Evolutionary conservation across 1,140 invertebrate species (phyloP), one percentile per base, ranked within the genome.

Genomic region (Drosophila prosaltans): DNA sequence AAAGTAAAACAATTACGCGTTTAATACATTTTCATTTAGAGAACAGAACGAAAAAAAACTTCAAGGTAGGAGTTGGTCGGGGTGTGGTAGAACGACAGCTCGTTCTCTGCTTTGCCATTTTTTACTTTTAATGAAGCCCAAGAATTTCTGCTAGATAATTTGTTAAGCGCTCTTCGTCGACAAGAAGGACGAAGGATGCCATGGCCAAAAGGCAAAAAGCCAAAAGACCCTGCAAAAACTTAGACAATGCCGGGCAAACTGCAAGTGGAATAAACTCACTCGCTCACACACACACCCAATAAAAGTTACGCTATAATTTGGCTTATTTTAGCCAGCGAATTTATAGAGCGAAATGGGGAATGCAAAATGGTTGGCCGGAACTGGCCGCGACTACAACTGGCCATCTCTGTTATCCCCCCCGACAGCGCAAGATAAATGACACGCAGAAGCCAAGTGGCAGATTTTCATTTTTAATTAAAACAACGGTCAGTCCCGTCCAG

Each of bases 381-480:
- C 81, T 83, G 81, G 74, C 85, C 73, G 64, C 69, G 77, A 66
- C 45, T 48, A 51, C 45, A 6, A 48, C 65, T 57, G 45, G 10
- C 65, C 62, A 57, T 3, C 24, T 61, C 39, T 40, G 28, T 7
- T 5, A 6, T 3, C 32, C 28, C 60, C 45, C 45, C 45, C 45
- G 72, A 80, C 76, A 74, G 55, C 76, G 74, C 69, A 88, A 88
- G 83, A 88, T 84, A 88, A 88, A 88, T 88, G 84, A 89, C 74
- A 75, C 77, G 73, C 77, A 78, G 80, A 88, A 78, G 77, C 77
- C 84, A 90, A 90, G 77, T 83, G 88, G 83, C 88, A 80, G 81
- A 91, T 90, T 91, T 91, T 91, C 75, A 91, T 90, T 89, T 91
- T 91, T 91, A 91, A 91, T 91, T 91, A 91, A 91, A 84, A 81